phyloP scores from a whole-genome alignment of 1,140 invertebrate genomes.

The Papilio polyxenes region DNA sequence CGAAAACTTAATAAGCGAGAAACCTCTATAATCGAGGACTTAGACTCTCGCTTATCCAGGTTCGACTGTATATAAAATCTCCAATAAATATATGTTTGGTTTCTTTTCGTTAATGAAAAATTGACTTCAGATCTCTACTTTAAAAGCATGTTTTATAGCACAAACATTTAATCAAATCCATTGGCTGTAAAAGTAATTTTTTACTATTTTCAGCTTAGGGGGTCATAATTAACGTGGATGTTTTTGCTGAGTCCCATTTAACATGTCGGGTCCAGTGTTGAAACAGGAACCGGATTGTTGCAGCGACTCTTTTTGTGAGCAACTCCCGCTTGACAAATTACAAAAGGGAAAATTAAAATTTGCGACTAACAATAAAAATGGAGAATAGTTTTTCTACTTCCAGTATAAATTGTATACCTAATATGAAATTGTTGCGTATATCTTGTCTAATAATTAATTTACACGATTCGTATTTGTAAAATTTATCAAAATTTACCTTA shows the following conservation, averaged over 20 bases:
- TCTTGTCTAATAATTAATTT: not conserved
- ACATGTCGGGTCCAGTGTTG: conserved; percentile 28
- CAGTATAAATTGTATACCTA: not conserved
- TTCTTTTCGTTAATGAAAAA: not conserved
- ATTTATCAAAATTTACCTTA: too few relatives aligned
- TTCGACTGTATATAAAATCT: too few relatives aligned
- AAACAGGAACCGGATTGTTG: conserved; percentile 32
- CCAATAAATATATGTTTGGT: too few relatives aligned
- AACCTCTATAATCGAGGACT: too few relatives aligned
- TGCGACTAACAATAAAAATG: conserved; percentile 21
- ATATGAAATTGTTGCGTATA: not conserved
- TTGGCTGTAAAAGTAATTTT: not conserved
- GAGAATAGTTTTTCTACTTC: not conserved
- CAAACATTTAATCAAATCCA: not conserved
- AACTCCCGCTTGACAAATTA: conserved; percentile 41
- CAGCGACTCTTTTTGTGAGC: conserved; percentile 33
- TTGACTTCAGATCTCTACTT: not conserved
- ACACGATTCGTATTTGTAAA: too few relatives aligned
- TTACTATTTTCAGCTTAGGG: not conserved
- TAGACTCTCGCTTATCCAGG: too few relatives aligned
- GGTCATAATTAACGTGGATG: conserved; percentile 21
- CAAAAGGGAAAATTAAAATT: conserved; percentile 43
- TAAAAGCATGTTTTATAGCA: not conserved
- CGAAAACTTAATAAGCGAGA: too few relatives aligned
- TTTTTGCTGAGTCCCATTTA: conserved; percentile 31